Percentiles rank a stretch among this genome's conserved stretches.
phyloP scores from a whole-genome alignment of 2,888 invertebrate species.

The Luffia ferchaultella region DNA sequence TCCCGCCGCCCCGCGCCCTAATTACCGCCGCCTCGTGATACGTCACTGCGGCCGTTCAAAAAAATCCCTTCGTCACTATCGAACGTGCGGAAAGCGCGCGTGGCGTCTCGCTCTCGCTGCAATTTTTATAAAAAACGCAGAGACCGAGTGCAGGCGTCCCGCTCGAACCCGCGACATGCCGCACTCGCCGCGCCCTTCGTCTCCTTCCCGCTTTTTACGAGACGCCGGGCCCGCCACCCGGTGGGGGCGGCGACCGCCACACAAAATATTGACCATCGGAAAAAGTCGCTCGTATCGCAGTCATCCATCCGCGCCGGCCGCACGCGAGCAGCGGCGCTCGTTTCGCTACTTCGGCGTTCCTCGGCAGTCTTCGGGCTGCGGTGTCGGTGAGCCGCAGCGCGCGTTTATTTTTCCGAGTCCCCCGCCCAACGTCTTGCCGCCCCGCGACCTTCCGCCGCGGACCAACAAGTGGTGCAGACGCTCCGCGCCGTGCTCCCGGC shows the following conservation, averaged over 20 bases:
- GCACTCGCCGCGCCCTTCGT: constrained; percentile 57
- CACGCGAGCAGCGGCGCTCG: constrained; percentile 51
- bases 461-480: constrained; percentile 59
- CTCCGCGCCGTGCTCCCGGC: constrained; percentile 40
- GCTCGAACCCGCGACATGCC: constrained; percentile 54
- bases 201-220: constrained; percentile 68
- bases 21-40: constrained; percentile 61
- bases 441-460: constrained; percentile 50
- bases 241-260: constrained; percentile 63
- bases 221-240: constrained; percentile 61
- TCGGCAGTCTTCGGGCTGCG: constrained; percentile 63
- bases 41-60: constrained; percentile 62
- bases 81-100: constrained; percentile 27
- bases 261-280: constrained; percentile 69
- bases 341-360: constrained; percentile 50
- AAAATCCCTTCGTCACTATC: constrained; percentile 59
- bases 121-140: constrained; percentile 68
- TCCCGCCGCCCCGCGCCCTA: constrained; percentile 64
- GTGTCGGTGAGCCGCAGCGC: constrained; percentile 46
- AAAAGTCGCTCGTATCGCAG: constrained; percentile 68
- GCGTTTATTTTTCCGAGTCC: constrained; percentile 45
- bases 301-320: constrained; percentile 66
- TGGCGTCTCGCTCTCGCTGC: constrained; percentile 47
- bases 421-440: too few relatives aligned
- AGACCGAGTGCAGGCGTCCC: constrained; percentile 58